A percentile compares a stretch with the other conserved stretches of the same genome.
Conservation (phyloP, 2,113 vertebrate genomes). For the Corydoras maculifer region DNA sequence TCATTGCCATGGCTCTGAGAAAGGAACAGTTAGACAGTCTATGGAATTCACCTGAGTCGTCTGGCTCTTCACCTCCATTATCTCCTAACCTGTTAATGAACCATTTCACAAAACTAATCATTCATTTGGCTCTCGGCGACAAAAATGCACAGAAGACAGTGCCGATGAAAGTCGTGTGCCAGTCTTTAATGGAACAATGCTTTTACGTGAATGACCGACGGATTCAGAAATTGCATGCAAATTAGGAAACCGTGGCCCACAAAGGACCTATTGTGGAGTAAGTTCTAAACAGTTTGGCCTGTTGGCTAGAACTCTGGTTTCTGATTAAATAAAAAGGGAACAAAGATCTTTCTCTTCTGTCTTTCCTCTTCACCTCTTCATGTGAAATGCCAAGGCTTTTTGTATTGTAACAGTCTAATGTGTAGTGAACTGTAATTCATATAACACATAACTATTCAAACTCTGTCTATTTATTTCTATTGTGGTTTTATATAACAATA, state of each 20-base stretch:
- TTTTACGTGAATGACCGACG: background rate
- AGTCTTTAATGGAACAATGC: slow-evolving; percentile 1
- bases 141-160: slow-evolving; percentile 4
- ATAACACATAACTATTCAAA: too few relatives aligned
- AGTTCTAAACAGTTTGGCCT: slow-evolving; percentile 10
- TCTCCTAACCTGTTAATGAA: slow-evolving; percentile 14
- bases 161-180: background rate
- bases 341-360: slow-evolving; percentile 16
- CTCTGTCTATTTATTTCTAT: too few relatives aligned
- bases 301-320: slow-evolving; percentile 10
- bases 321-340: slow-evolving; percentile 22
- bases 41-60: background rate
- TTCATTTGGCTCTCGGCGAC: slow-evolving; percentile 1
- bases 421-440: too few relatives aligned
- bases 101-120: slow-evolving; percentile 1
- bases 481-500: too few relatives aligned
- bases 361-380: slow-evolving; percentile 18
- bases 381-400: background rate
- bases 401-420: background rate
- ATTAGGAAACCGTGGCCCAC: slow-evolving; percentile 27
- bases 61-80: background rate
- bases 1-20: too few relatives aligned
- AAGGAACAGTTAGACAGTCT: background rate
- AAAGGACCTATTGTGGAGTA: slow-evolving; percentile 24
- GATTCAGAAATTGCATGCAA: slow-evolving; percentile 26